Evolutionary conservation across 92 coral and sea anemone genomes (phyloP), one percentile per base, ranked within the genome.

Genomic region (Phenganax stokvisi): DNA sequence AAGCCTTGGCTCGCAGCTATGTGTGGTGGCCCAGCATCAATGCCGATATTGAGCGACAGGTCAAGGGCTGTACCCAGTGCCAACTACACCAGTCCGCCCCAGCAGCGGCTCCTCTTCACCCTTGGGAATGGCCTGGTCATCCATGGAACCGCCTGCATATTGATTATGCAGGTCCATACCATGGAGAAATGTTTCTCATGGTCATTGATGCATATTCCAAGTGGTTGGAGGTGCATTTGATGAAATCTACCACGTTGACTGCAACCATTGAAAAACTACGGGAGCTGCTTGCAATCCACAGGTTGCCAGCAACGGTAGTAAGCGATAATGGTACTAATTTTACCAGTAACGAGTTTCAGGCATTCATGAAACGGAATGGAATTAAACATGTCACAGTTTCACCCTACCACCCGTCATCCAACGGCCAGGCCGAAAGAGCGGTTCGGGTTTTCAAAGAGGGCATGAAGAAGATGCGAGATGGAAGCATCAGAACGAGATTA

Each of bases 381-480:
- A 80, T 85, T 78, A 79, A 72, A 37, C 88, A 85, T 83, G 79
- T 81, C 61, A 79, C 47, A 20, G 81, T 80, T 20, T 53, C 75
- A 17, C 88, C 85, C 1, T 81, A 85, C 56, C 88, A 85, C 30
- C 73, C 87, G 56, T 80, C 90, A 58, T 88, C 88, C 57, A 88
- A 88, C 68, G 90, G 90, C 55, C 84, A 79, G n/a, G 90, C 81
- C 20, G 89, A 88, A 66, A 52, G 78, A 51, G 86, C 89, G 0
- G 83, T 85, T 58, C 84, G 77, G 71, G 62, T 68, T 10, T 58
- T 84, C 59, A 87, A 80, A 63, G 25, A 59, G 25, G 1, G n/a
- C 16, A 13, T 59, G n/a, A 3, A 59, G 65, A 59, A 59, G 7
- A 1, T 20, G n/a, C n/a, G 7, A 59, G 16, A 25, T 1, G 65